These are phyloP conservation scores for Pogonomyrmex californicus DNA, from an alignment of 1,140 invertebrate genomes.

Conservation along the genomic window DNA sequence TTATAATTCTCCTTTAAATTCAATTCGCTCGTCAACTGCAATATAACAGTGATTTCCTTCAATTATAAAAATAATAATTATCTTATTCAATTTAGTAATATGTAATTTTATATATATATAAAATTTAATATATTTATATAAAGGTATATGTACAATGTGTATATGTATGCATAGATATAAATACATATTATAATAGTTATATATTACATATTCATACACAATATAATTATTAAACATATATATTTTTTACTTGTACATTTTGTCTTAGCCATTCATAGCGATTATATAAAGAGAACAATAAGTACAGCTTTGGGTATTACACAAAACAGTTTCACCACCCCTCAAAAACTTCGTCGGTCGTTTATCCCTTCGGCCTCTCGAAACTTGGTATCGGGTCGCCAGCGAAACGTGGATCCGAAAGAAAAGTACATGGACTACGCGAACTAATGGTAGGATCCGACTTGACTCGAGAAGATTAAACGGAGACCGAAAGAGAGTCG, in stretches of 20 bases:
- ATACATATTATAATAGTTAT: neutral
- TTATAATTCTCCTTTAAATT: neutral
- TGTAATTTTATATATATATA: too few relatives aligned
- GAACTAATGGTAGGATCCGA: constrained; percentile 72
- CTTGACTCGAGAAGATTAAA: constrained; percentile 72
- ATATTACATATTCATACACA: neutral
- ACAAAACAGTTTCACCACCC: constrained; percentile 34
- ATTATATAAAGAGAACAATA: constrained; percentile 15
- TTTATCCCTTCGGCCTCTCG: constrained; percentile 35
- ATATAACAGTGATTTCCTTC: neutral
- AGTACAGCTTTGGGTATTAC: constrained; percentile 3
- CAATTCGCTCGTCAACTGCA: neutral
- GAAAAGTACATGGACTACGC: constrained; percentile 46
- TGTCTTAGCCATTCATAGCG: neutral
- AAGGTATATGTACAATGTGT: too few relatives aligned
- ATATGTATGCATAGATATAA: neutral
- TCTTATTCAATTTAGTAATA: too few relatives aligned
- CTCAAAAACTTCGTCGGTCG: constrained; percentile 52
- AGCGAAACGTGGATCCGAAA: constrained; percentile 42
- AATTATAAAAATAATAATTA: constrained; percentile 18
- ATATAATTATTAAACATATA: neutral
- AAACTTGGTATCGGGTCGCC: constrained; percentile 53
- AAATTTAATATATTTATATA: neutral
- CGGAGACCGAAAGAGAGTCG: constrained; percentile 69
- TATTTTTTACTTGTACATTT: neutral